A percentile compares a stretch with the other conserved stretches of the same genome.
Evolutionary conservation across 1,140 invertebrate genomes (phyloP).

Genomic region (Chionoecetes opilio): DNA sequence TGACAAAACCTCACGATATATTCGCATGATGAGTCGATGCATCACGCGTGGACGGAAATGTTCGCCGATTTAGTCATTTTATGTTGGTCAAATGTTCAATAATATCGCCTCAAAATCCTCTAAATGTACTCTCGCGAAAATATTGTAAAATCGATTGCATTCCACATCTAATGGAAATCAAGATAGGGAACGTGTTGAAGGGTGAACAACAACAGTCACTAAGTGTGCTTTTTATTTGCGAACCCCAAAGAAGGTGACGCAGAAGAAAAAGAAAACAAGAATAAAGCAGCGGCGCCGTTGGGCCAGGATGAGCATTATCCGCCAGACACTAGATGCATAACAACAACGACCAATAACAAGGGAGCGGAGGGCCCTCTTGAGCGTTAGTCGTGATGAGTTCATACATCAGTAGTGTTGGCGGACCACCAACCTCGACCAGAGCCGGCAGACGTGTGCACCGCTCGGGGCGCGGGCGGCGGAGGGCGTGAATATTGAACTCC

Average conservation of each 20-base stretch:
- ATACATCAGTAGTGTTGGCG: slow-evolving; percentile 60
- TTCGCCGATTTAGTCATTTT: not conserved
- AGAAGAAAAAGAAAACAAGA: not conserved
- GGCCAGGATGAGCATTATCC: slow-evolving; percentile 61
- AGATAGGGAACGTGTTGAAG: not conserved
- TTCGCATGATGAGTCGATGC: slow-evolving; percentile 63
- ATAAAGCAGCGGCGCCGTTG: slow-evolving; percentile 29
- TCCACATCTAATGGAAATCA: not conserved
- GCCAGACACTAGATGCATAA: slow-evolving; percentile 69
- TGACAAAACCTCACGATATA: slow-evolving; percentile 71
- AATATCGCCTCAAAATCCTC: not conserved
- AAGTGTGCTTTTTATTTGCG: not conserved
- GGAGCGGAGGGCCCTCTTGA: slow-evolving; percentile 59
- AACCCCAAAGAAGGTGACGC: slow-evolving; percentile 34
- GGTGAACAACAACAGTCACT: not conserved
- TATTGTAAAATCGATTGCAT: not conserved
- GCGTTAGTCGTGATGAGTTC: slow-evolving; percentile 71
- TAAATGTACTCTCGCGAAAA: not conserved
- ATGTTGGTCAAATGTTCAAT: not conserved
- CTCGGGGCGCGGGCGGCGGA: slow-evolving; percentile 28
- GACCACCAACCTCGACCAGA: slow-evolving; percentile 65
- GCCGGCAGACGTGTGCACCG: not conserved
- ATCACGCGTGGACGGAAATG: slow-evolving; percentile 42
- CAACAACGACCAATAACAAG: slow-evolving; percentile 65
- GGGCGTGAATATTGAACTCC: slow-evolving; percentile 58